Conservation (phyloP, 1,140 invertebrate species). For the Drosophila willistoni region DNA sequence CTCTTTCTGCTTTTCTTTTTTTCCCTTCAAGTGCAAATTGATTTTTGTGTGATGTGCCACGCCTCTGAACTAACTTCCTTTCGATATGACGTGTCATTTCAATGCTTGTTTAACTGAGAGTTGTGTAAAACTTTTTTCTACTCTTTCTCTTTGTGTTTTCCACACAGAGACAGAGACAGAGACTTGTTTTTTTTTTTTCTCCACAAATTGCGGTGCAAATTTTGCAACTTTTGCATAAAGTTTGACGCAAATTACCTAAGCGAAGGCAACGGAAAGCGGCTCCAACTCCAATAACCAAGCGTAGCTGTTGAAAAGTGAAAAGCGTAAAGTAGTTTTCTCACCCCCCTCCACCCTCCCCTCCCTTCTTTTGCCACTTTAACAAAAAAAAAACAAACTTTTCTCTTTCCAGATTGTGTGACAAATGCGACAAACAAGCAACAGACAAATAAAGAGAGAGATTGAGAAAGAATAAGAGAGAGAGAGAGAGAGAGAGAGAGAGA, state of each 20-base stretch:
- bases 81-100: conserved; percentile 41
- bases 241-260: conserved; percentile 78
- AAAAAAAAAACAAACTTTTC: conserved; percentile 41
- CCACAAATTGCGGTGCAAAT: conserved; percentile 77
- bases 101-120: conserved; percentile 13
- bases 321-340: conserved; percentile 64
- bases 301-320: conserved; percentile 73
- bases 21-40: conserved; percentile 56
- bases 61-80: neutral
- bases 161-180: too few relatives aligned
- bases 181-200: conserved; percentile 26
- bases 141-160: neutral
- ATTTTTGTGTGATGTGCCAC: conserved; percentile 46
- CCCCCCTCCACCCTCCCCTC: neutral
- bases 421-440: conserved; percentile 37
- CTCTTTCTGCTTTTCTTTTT: neutral
- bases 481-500: neutral
- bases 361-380: neutral
- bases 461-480: neutral
- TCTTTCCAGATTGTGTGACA: conserved; percentile 67
- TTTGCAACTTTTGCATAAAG: conserved; percentile 78
- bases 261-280: conserved; percentile 25
- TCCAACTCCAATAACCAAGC: conserved; percentile 39
- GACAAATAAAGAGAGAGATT: neutral
- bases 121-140: conserved; percentile 1